A percentile compares a stretch with the other conserved stretches of the same genome.
Conservation (phyloP, 2,113 vertebrate species). For the Leptobrachium leishanense region DNA sequence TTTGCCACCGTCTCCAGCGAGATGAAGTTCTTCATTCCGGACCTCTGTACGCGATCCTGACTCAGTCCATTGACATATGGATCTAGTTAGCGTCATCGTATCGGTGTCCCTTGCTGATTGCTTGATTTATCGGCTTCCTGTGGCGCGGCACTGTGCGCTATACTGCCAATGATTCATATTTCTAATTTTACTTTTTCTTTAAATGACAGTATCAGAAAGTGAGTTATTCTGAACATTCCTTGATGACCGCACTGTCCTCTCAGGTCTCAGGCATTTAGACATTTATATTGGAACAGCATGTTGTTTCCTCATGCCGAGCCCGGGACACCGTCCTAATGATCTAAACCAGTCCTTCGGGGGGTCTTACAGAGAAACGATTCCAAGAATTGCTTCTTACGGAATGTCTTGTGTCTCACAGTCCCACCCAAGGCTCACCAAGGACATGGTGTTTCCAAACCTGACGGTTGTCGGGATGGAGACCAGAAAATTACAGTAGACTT, state of each 20-base stretch:
- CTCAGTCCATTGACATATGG: constrained; percentile 5
- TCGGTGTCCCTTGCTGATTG: not conserved
- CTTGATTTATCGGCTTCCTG: not conserved
- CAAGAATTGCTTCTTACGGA: too few species aligned
- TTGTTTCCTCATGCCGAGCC: not conserved
- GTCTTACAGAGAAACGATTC: too few species aligned
- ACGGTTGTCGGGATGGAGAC: too few species aligned
- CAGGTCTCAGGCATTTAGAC: not conserved
- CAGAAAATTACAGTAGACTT: too few species aligned
- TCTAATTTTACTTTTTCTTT: constrained; percentile 5
- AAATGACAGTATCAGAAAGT: too few species aligned
- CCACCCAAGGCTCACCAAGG: too few species aligned
- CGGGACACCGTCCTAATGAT: too few species aligned
- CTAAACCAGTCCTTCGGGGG: too few species aligned
- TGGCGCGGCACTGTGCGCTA: not conserved
- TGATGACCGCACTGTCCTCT: not conserved
- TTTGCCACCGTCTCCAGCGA: not conserved
- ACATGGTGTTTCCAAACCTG: too few species aligned
- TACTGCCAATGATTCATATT: not conserved
- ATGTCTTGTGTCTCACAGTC: too few species aligned
- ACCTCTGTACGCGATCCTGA: not conserved
- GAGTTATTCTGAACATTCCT: not conserved
- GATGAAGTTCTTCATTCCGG: not conserved
- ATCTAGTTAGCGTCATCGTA: not conserved
- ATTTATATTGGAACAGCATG: not conserved